Evolutionary conservation across 1,140 invertebrate species (phyloP), one percentile per base, ranked within the genome.

Genomic region (Aphis gossypii): DNA sequence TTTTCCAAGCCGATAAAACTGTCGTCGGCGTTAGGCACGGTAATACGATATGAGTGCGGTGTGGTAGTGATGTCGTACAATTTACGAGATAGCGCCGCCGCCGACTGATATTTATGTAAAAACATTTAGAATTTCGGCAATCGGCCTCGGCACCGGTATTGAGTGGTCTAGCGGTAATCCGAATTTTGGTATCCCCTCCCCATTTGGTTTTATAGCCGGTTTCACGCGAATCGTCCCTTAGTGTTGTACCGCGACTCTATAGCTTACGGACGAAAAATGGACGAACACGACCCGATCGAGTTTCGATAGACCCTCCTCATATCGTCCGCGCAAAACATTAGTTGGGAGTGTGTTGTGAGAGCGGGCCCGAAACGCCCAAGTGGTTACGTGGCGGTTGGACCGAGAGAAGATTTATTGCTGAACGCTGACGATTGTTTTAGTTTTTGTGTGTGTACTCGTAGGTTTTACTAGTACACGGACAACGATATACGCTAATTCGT

Each of bases 71-170:
- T 90, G 88, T 60, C 48, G 46, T 44, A 44, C 54, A 25, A 30
- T 90, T 44, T 60, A 48, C 38, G 88, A 89, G 88, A 90, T 90
- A 60, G 35, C 51, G 2, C 86, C n/a, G 35, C 87, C 87, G n/a
- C 30, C 14, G 46, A 30, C 86, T 48, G 35, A 60, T 60, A 90
- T 56, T 90, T 90, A 90, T 60, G 54, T 60, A 90, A 90, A 90
- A 60, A 90, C 51, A 60, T 60, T 90, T 60, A 41, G 54, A 60
- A 44, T 14, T 60, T 41, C 38, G 23, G 38, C 4, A 1, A 1
- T 30, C 88, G 46, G 30, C 25, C 83, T 86, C 41, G 84, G 25
- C 30, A 11, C 7, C 8, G 83, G 38, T 4, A 2, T 41, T 2
- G 38, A 18, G 18, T 4, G 5, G 83, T 44, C 20, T 30, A 87